phyloP scores from a whole-genome alignment of 2,888 invertebrate genomes.

The Pediacus dermestoides region DNA sequence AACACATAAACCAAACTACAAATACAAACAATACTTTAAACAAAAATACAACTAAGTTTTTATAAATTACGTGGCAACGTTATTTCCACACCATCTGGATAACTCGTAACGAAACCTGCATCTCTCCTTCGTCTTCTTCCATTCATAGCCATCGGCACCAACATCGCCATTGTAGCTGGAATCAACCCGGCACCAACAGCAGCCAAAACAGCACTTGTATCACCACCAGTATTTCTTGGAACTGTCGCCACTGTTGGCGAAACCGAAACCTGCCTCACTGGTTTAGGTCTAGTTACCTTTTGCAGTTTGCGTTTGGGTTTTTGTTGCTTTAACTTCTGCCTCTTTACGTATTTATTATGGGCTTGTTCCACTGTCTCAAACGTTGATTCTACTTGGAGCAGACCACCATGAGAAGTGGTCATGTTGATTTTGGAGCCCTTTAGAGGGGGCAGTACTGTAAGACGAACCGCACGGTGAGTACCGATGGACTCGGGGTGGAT shows the following conservation, averaged over 20 bases:
- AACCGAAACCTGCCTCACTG: constrained; percentile 7
- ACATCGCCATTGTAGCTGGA: constrained; percentile 77
- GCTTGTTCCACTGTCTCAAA: constrained; percentile 68
- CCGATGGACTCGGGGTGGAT: constrained; percentile 33
- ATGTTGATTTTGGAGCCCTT: constrained; percentile 60
- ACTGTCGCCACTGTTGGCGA: constrained; percentile 19
- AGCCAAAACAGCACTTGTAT: constrained; percentile 64
- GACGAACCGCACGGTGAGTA: constrained; percentile 44
- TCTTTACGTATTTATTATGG: constrained; percentile 48
- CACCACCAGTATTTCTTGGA: constrained; percentile 39
- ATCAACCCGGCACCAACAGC: constrained; percentile 77
- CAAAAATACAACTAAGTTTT: constrained; percentile 3
- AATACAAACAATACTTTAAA: constrained; percentile 3
- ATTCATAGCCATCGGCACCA: constrained; percentile 74
- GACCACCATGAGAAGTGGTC: constrained; percentile 69
- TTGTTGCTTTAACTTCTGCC: constrained; percentile 34
- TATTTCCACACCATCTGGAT: constrained; percentile 15
- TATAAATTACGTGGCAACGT: constrained; percentile 17
- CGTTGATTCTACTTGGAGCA: constrained; percentile 70
- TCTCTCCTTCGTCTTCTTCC: constrained; percentile 44
- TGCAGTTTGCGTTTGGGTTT: constrained; percentile 42
- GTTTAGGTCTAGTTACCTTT: constrained; percentile 27
- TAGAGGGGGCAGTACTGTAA: constrained; percentile 70
- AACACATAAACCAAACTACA: constrained; percentile 3
- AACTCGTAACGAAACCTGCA: constrained; percentile 7